Evolutionary conservation across 2,113 vertebrate species (phyloP).

Genomic region (Apteryx owenii): DNA sequence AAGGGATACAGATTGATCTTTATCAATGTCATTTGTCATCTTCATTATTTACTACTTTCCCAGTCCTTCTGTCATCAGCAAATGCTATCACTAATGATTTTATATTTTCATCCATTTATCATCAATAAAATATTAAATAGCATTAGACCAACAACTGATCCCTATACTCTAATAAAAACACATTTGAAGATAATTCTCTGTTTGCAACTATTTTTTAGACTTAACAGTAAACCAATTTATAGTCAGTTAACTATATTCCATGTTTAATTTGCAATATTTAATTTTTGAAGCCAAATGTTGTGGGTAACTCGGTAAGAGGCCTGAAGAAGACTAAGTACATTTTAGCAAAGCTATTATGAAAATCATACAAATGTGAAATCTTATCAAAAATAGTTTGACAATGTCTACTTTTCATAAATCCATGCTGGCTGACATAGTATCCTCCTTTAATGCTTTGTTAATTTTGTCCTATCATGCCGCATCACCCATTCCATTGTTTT

Average conservation of each 20-base stretch:
- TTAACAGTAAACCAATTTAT: neutral
- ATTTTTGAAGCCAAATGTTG: neutral
- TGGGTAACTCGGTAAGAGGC: neutral
- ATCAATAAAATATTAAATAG: neutral
- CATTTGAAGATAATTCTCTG: neutral
- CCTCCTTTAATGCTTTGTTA: neutral
- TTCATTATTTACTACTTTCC: neutral
- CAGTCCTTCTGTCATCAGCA: neutral
- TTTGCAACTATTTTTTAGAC: neutral
- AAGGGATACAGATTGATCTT: neutral
- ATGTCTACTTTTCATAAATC: neutral
- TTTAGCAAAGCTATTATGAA: neutral
- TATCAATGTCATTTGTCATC: neutral
- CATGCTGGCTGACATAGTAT: neutral
- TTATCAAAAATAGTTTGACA: neutral
- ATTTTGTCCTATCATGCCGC: neutral
- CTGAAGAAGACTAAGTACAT: neutral
- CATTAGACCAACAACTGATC: neutral
- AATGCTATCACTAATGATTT: neutral
- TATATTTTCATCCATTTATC: neutral
- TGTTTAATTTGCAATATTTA: neutral
- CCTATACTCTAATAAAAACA: fast-evolving
- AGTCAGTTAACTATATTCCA: neutral
- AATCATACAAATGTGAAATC: neutral
- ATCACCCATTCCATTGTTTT: neutral